phyloP scores from a whole-genome alignment of 2,888 invertebrate species.

The Scaptomyza reducta region DNA sequence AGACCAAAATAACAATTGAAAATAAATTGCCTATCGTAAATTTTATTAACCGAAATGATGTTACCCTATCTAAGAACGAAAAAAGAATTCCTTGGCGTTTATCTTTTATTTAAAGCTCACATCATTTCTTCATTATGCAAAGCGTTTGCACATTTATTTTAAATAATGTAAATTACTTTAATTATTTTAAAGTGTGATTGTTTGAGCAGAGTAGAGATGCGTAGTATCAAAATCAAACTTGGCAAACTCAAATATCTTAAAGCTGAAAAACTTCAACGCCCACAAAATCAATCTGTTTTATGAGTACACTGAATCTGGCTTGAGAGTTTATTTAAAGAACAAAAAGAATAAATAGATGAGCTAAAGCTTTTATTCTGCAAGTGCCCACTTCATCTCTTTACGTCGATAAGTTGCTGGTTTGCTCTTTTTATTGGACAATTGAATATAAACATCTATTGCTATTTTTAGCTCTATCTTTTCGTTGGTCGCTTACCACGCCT shows the following conservation, averaged over 20 bases:
- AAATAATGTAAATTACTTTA: background rate
- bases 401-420: background rate
- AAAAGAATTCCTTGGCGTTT: background rate
- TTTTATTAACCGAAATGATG: constrained; percentile 19
- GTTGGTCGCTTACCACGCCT: background rate
- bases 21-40: constrained; percentile 28
- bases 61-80: constrained; percentile 15
- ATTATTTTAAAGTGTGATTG: background rate
- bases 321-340: background rate
- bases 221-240: too few relatives aligned
- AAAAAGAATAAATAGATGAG: background rate
- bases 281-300: too few relatives aligned
- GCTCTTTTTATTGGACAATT: background rate
- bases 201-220: too few relatives aligned
- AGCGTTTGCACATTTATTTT: background rate
- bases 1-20: constrained; percentile 27
- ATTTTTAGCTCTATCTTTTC: too few relatives aligned
- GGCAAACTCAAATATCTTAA: too few relatives aligned
- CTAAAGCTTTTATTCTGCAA: background rate
- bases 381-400: background rate
- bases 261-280: background rate
- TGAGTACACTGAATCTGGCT: too few relatives aligned
- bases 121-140: background rate
- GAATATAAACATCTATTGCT: background rate
- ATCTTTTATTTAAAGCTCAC: background rate